Percentiles rank a stretch among this genome's conserved stretches.
Evolutionary conservation across 2,113 vertebrate species (phyloP).

Genomic region (Rhineura floridana): DNA sequence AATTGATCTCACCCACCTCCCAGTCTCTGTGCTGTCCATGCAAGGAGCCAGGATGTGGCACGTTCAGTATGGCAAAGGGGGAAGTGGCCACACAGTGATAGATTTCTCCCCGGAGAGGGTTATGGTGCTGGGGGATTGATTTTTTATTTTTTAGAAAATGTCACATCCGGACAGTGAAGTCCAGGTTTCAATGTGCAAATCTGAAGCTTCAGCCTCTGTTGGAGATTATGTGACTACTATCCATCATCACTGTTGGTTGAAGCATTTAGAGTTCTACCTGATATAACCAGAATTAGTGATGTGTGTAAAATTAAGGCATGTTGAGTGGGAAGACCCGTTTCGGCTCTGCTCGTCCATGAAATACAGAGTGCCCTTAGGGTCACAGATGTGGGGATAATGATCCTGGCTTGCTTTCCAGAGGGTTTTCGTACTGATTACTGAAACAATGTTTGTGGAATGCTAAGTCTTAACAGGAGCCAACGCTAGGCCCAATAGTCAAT

Average conservation of each 20-base stretch:
- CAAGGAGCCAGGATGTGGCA: neutral
- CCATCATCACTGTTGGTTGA: too few relatives aligned
- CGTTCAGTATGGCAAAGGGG: rapidly evolving
- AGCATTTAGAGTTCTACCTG: neutral
- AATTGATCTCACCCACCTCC: neutral
- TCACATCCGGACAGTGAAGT: too few relatives aligned
- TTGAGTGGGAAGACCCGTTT: neutral
- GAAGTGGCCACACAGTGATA: rapidly evolving
- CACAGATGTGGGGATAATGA: neutral
- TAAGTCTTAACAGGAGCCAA: neutral
- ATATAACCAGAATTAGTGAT: too few relatives aligned
- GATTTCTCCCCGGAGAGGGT: neutral
- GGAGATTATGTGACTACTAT: neutral
- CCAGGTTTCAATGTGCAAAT: neutral
- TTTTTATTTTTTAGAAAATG: neutral
- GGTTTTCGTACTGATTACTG: neutral
- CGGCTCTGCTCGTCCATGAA: neutral
- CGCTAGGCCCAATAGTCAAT: neutral
- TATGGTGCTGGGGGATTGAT: neutral
- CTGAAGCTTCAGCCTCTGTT: neutral
- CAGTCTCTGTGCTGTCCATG: neutral
- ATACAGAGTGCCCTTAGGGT: neutral
- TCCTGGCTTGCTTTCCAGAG: too few relatives aligned
- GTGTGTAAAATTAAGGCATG: neutral
- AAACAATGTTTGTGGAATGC: neutral